These are phyloP conservation scores for Pedionomus torquatus DNA, from an alignment of 2,113 vertebrate genomes.

Conservation along the genomic window DNA sequence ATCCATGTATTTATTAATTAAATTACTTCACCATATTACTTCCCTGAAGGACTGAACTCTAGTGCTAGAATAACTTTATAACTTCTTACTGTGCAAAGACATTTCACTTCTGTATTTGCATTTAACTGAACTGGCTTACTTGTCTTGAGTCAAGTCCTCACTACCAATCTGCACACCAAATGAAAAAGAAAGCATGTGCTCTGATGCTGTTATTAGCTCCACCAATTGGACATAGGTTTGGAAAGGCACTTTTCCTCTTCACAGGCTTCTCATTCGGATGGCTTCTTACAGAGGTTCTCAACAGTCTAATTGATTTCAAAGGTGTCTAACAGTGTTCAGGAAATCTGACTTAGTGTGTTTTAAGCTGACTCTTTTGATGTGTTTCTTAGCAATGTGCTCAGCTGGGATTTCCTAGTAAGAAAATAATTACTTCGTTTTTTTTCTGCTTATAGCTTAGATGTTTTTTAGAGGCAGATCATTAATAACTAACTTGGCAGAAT, in stretches of 20 bases:
- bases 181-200: background rate
- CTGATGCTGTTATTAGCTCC: background rate
- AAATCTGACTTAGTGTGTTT: background rate
- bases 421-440: background rate
- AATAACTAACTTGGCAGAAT: background rate
- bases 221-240: background rate
- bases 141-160: background rate
- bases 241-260: background rate
- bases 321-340: background rate
- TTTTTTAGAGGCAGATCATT: background rate
- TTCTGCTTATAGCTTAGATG: background rate
- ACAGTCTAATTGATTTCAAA: background rate
- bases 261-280: background rate
- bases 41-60: background rate
- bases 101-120: background rate
- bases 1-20: background rate
- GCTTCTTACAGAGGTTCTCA: background rate
- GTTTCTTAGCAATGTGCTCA: background rate
- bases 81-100: background rate
- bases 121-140: background rate
- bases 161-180: background rate
- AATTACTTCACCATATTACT: background rate
- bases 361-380: background rate
- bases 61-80: background rate
- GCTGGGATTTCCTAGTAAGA: background rate